Conservation (phyloP, 53 echinoderm and acorn worm genomes). For the Henricia sp. region DNA sequence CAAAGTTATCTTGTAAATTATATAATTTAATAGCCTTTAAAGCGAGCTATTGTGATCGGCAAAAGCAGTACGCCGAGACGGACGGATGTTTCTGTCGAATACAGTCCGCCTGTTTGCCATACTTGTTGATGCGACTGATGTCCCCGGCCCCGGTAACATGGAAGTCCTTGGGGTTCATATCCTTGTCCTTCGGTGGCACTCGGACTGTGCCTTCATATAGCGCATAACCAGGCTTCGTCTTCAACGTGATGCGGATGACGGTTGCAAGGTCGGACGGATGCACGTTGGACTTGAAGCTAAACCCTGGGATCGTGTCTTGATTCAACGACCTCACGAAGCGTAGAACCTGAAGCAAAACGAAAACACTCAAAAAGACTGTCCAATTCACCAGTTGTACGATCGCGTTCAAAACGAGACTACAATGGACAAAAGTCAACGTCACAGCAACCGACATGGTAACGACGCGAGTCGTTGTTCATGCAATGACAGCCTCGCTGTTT, state of each 20-base stretch:
- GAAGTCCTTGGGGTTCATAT: background rate
- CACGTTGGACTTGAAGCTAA: constrained; percentile 43
- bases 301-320: constrained; percentile 35
- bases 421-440: background rate
- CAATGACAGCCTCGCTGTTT: too few relatives aligned
- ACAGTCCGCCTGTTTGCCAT: constrained; percentile 60
- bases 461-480: too few relatives aligned
- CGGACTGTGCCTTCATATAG: constrained; percentile 64
- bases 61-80: constrained; percentile 52
- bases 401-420: background rate
- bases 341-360: constrained; percentile 47
- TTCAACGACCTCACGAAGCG: constrained; percentile 38
- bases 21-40: too few relatives aligned
- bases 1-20: too few relatives aligned
- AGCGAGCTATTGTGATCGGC: too few relatives aligned
- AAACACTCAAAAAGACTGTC: background rate
- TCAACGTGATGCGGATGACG: constrained; percentile 61
- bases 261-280: constrained; percentile 38
- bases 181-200: constrained; percentile 18
- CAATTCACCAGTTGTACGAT: background rate
- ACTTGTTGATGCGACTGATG: constrained; percentile 71
- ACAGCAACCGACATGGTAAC: too few relatives aligned
- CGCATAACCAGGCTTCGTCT: constrained; percentile 66
- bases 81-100: constrained; percentile 33
- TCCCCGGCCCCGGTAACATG: constrained; percentile 7